These are phyloP conservation scores for Acleris emargana DNA, from an alignment of 2,888 invertebrate species.

Conservation along the genomic window DNA sequence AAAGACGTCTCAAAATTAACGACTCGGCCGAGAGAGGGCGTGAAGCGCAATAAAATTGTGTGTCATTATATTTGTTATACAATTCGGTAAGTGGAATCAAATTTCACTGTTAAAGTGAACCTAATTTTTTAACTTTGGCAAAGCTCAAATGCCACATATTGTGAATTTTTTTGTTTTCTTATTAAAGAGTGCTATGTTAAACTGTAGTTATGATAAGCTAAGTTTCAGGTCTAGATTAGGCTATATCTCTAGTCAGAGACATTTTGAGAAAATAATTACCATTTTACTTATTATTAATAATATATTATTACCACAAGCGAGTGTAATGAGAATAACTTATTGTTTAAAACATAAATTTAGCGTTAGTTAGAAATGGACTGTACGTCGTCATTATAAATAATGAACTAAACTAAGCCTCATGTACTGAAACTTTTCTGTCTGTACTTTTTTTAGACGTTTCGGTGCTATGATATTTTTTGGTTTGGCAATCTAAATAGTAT, in stretches of 20 bases:
- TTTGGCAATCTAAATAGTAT: slow-evolving; percentile 76
- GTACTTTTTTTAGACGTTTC: slow-evolving; percentile 71
- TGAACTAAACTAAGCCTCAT: slow-evolving; percentile 34
- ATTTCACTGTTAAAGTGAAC: slow-evolving; percentile 71
- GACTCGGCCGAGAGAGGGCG: slow-evolving; percentile 33
- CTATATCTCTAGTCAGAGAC: slow-evolving; percentile 83
- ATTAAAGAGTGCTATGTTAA: slow-evolving; percentile 78
- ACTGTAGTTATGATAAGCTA: slow-evolving; percentile 64
- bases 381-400: slow-evolving; percentile 57
- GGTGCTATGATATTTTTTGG: slow-evolving; percentile 80
- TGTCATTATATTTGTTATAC: slow-evolving; percentile 36
- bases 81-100: slow-evolving; percentile 62
- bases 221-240: slow-evolving; percentile 73
- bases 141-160: slow-evolving; percentile 77
- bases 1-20: slow-evolving; percentile 31
- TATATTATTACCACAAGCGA: slow-evolving; percentile 69
- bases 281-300: slow-evolving; percentile 74
- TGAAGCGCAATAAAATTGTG: slow-evolving; percentile 48
- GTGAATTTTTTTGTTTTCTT: slow-evolving; percentile 55
- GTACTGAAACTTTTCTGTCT: slow-evolving; percentile 79
- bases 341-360: slow-evolving; percentile 62
- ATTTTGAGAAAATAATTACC: slow-evolving; percentile 76
- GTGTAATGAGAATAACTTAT: slow-evolving; percentile 76
- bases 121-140: slow-evolving; percentile 61
- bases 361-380: slow-evolving; percentile 64